Conservation (phyloP, 2,888 invertebrate genomes). For the Dicycla oo region DNA sequence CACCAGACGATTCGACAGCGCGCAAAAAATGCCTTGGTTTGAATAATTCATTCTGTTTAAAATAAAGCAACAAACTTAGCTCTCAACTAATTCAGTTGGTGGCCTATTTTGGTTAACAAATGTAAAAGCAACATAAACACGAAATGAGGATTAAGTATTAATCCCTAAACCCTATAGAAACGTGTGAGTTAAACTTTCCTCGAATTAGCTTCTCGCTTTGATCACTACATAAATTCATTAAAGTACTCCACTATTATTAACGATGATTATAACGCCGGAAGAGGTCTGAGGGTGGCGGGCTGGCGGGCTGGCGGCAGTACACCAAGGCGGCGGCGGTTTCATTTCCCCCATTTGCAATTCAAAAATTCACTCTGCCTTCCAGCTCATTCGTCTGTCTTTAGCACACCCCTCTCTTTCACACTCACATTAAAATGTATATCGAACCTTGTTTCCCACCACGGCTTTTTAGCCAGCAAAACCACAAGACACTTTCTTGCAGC, state of each 20-base stretch:
- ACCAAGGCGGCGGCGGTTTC: constrained; percentile 82
- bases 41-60: constrained; percentile 51
- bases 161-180: constrained; percentile 42
- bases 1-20: constrained; percentile 27
- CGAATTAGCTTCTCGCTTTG: constrained; percentile 80
- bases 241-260: constrained; percentile 86
- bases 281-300: constrained; percentile 78
- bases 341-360: constrained; percentile 89
- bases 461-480: constrained; percentile 76
- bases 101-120: constrained; percentile 71
- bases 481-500: constrained; percentile 79
- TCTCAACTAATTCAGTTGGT: constrained; percentile 59
- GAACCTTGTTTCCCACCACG: constrained; percentile 70
- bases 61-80: constrained; percentile 53
- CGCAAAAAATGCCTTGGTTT: constrained; percentile 45
- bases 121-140: constrained; percentile 59
- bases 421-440: constrained; percentile 61
- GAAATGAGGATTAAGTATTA: constrained; percentile 62
- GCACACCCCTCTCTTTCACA: constrained; percentile 72
- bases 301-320: constrained; percentile 75
- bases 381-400: constrained; percentile 70
- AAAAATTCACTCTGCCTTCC: constrained; percentile 85
- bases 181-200: constrained; percentile 52
- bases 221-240: constrained; percentile 86
- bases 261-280: constrained; percentile 86